Evolutionary conservation across 2,888 invertebrate genomes (phyloP), one percentile per base, ranked within the genome.

Genomic region (Drosophila dives): DNA sequence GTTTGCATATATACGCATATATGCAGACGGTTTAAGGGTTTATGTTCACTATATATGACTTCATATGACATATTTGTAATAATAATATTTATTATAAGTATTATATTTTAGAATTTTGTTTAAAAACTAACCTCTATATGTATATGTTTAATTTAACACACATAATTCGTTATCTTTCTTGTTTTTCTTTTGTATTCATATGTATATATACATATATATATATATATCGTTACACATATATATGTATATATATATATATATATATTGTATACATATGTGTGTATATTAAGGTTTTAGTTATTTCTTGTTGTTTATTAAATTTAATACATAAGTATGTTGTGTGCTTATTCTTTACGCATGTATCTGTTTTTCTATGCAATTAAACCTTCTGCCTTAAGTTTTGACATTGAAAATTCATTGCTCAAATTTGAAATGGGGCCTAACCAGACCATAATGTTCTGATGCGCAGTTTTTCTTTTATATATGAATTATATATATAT

Each of bases 301-400:
- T 49, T 71, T 56, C 42, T 63, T 59, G 26, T 53, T 49, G 45
- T 64, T 70, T 69, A 72, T 83, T 84, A 77, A 82, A 80, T 85
- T 86, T 79, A 87, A 87, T 87, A 85, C 85, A 85, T 84, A 84
- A 87, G 84, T 84, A 80, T 86, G 62, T 82, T 72, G 82, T 86
- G 80, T 86, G 81, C 85, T 85, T 81, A 77, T 74, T 20, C 36
- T 53, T 63, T 74, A 74, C 50, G 77, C 61, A 68, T 66, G 66
- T 66, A 64, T 64, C 59, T 72, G 45, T 4, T 45, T 17, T 23
- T 23, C 66, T 67, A 72, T 68, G 78, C 75, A 78, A 75, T 54
- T 65, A 67, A 77, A 78, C 74, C 48, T 70, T 64, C 50, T 67
- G 72, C 64, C 75, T 65, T 72, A 75, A 63, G 63, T 71, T 75